phyloP scores from a whole-genome alignment of 2,113 vertebrate species.

The Coracopsis vasa region DNA sequence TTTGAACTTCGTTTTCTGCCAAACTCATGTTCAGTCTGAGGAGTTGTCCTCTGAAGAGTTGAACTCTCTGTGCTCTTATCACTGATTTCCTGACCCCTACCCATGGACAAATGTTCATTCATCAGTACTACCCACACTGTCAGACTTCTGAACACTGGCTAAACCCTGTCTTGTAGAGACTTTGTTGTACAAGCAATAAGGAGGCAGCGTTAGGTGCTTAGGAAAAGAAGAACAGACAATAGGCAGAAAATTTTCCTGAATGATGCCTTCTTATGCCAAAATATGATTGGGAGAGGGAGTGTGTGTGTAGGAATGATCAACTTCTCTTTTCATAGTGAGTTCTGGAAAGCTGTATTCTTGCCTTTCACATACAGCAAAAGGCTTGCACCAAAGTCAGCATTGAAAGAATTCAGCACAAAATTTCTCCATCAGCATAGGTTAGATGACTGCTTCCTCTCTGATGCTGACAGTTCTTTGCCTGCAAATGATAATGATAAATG shows the following conservation, averaged over 20 bases:
- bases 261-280: not conserved
- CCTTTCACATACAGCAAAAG: not conserved
- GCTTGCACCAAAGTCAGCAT: not conserved
- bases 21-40: not conserved
- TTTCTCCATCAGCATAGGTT: not conserved
- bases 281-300: not conserved
- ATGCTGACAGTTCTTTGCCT: not conserved
- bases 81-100: not conserved
- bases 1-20: not conserved
- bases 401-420: not conserved
- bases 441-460: not conserved
- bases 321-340: not conserved
- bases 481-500: not conserved
- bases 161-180: not conserved
- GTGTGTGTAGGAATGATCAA: not conserved
- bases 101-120: not conserved
- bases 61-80: not conserved
- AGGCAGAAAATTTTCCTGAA: not conserved
- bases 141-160: not conserved
- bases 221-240: not conserved
- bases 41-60: not conserved
- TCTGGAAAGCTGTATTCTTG: not conserved
- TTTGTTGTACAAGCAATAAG: not conserved
- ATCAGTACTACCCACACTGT: not conserved
- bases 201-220: not conserved